Evolutionary conservation across 2,113 vertebrate genomes (phyloP), one percentile per base, ranked within the genome.

Genomic region (Tympanuchus pallidicinctus): DNA sequence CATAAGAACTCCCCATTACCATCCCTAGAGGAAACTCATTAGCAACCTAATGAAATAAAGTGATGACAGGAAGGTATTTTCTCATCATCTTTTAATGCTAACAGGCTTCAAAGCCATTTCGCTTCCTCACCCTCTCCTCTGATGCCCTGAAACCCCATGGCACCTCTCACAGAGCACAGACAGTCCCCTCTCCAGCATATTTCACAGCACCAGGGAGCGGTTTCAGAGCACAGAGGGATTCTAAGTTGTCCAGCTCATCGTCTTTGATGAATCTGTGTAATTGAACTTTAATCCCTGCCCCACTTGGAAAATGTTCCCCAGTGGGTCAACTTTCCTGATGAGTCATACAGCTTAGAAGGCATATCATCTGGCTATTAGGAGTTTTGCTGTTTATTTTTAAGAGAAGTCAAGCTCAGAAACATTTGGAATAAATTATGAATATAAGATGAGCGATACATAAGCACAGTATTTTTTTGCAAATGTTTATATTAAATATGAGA

Each of bases 1-100:
- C 82, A 84, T 90, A 93, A 95, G 70, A 95, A 84, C 93, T 95
- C 92, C 92, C 94, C 73, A 47, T 95, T 96, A 81, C 76, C 63
- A 92, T 90, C 95, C 88, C 94, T 42, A 73, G 94, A 82, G 96
- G 45, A 97, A 96, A 93, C 90, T 97, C 90, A 88, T 96, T 94
- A 96, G 90, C 88, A 94, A 50, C 73, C 70, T 95, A 95, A 95
- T 88, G 86, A 97, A 95, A 97, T 91, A 96, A 96, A 96, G 80
- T 90, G 82, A 93, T 96, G 94, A 90, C 86, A 90, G 85, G 65
- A 93, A 94, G 86, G 94, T 92, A 91, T 94, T 96, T 89, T 94
- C 89, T 95, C 94, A 90, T 96, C 86, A 95, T 91, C 86, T 93
- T 96, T 93, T 95, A 93, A 95, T 90, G 90, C 80, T 92, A 95